A percentile compares a stretch with the other conserved stretches of the same genome.
These are phyloP conservation scores for Catocala fraxini DNA, from an alignment of 2,888 invertebrate genomes.

Conservation along the genomic window DNA sequence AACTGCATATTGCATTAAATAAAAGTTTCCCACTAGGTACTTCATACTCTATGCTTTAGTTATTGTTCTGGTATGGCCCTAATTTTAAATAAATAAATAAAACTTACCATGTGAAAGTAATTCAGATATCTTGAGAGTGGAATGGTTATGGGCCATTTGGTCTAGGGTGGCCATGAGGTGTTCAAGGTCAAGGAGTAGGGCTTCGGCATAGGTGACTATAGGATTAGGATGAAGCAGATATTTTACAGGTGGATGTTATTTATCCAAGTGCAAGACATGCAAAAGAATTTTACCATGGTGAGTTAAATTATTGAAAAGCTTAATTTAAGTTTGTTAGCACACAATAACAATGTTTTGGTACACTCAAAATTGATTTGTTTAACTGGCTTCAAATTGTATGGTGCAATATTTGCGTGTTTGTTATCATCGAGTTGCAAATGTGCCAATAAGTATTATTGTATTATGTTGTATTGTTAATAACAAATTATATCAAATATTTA, in stretches of 20 bases:
- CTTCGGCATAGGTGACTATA: slow-evolving; percentile 86
- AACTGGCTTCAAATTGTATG: slow-evolving; percentile 36
- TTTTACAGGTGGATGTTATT: slow-evolving; percentile 71
- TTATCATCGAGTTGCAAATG: slow-evolving; percentile 42
- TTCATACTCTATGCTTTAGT: too few relatives aligned
- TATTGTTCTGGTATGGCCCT: not conserved
- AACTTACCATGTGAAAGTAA: slow-evolving; percentile 85
- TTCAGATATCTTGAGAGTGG: slow-evolving; percentile 85
- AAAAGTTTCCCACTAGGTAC: too few relatives aligned
- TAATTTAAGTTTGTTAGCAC: slow-evolving; percentile 24
- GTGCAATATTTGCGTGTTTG: slow-evolving; percentile 48
- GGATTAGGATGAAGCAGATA: slow-evolving; percentile 74
- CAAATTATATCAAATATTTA: slow-evolving; percentile 14
- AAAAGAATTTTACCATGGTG: slow-evolving; percentile 74
- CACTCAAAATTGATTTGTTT: slow-evolving; percentile 14
- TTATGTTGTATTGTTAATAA: slow-evolving; percentile 28
- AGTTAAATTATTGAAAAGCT: slow-evolving; percentile 52
- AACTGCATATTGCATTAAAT: too few relatives aligned
- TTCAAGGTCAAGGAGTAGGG: slow-evolving; percentile 87
- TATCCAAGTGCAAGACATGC: slow-evolving; percentile 87
- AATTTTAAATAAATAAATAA: slow-evolving; percentile 15
- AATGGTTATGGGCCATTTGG: slow-evolving; percentile 86
- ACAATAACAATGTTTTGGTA: slow-evolving; percentile 21
- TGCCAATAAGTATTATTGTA: slow-evolving; percentile 39
- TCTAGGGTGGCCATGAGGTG: slow-evolving; percentile 87